Conservation (phyloP, 2,113 vertebrate species). For the Hyaena hyaena region DNA sequence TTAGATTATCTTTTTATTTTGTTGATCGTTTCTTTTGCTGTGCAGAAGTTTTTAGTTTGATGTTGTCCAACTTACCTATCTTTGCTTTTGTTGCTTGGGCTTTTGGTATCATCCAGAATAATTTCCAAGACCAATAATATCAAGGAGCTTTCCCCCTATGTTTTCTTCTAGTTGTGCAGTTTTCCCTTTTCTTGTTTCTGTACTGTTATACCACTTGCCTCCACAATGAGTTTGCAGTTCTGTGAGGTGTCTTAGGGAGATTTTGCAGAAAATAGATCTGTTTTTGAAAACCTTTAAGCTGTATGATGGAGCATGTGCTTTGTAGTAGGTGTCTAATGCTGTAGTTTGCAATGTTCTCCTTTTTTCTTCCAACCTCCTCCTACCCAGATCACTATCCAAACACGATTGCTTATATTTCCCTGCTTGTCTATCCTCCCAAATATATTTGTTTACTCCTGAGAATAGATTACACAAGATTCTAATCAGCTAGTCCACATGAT, state of each 20-base stretch:
- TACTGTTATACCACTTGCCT: background rate
- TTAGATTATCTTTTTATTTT: background rate
- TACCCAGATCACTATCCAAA: background rate
- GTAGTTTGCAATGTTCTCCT: background rate
- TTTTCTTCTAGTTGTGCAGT: background rate
- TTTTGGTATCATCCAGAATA: background rate
- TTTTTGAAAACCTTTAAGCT: background rate
- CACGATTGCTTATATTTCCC: constrained; percentile 18
- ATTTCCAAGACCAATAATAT: background rate
- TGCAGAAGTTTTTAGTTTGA: background rate
- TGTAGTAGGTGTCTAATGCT: background rate
- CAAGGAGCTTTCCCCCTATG: background rate
- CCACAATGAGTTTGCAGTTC: background rate
- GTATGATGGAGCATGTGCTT: background rate
- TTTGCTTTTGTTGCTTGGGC: background rate
- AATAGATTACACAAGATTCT: constrained; percentile 2
- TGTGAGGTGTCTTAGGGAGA: background rate
- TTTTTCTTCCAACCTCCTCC: background rate
- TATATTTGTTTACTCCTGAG: background rate
- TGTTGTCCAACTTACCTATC: background rate
- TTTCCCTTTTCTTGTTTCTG: background rate
- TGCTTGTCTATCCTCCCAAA: background rate
- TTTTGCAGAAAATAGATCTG: background rate
- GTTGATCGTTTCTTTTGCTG: background rate
- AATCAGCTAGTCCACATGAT: background rate